Percentiles rank a stretch among this genome's conserved stretches.
Evolutionary conservation across 2,888 invertebrate genomes (phyloP).

Genomic region (Trachelus stipa): DNA sequence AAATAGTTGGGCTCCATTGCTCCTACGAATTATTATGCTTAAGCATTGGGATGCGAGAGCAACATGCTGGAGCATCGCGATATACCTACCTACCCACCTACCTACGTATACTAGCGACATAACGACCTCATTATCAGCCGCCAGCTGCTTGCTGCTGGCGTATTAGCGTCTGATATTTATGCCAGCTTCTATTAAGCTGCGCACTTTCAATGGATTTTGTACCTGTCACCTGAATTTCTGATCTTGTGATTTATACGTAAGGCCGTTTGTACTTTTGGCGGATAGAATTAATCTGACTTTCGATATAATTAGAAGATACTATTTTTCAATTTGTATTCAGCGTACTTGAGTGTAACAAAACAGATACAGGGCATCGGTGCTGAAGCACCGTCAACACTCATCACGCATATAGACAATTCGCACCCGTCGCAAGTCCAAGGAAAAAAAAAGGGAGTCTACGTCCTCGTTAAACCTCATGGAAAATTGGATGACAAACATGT

Average conservation of each 20-base stretch:
- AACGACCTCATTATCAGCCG: constrained; percentile 59
- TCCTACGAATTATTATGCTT: neutral
- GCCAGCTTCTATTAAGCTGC: constrained; percentile 50
- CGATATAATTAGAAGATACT: neutral
- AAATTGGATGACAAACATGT: neutral
- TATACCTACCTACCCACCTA: neutral
- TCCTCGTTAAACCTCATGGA: neutral
- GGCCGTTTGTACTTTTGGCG: neutral
- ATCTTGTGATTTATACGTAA: neutral
- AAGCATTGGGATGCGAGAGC: neutral
- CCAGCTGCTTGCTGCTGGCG: constrained; percentile 44
- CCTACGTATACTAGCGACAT: constrained; percentile 29
- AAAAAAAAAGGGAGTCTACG: neutral
- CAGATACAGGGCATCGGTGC: neutral
- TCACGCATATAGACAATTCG: too few species aligned
- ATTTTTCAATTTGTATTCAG: neutral
- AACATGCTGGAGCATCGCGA: neutral
- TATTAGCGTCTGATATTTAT: constrained; percentile 57
- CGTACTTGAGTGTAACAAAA: neutral
- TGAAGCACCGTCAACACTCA: too few species aligned
- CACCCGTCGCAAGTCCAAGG: neutral
- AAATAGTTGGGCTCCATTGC: neutral
- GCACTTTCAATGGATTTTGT: constrained; percentile 17
- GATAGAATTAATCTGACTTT: neutral
- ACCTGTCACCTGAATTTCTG: neutral